Base-by-base conservation (phyloP, 2,888 invertebrate genomes). In the Athetis lepigone region DNA sequence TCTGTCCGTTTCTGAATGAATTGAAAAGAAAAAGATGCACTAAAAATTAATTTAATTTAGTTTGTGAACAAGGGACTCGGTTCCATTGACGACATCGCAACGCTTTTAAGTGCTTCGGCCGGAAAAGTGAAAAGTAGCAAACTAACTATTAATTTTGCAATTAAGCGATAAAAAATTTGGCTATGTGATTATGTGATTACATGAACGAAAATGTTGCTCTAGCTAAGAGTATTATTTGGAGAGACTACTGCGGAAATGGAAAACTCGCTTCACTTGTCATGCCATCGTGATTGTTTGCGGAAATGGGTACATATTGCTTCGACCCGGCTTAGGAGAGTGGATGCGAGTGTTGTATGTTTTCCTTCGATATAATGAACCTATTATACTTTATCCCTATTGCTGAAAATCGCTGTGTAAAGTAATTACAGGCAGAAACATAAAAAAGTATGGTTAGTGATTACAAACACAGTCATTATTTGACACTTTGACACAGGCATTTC, bases 161-260 rank as follows among this genome's bases (percentile, higher is more conserved):
- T n/a, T n/a, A n/a, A n/a, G 13, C 13, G 13, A 33, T 25, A 25
- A 25, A 25, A 25, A 25, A 25, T 4, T 4, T 3, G 9, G 29
- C 29, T 29, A 8, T 29, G 11, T 11, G 11, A 33, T 13, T 13
- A 33, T 4, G 27, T 13, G 8, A 39, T 27, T n/a, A 27, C 18
- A 27, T 21, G 18, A 13, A n/a, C 9, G 37, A 51, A 51, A 66
- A 61, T 52, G 23, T 21, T 45, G 25, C 61, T 19, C 23, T n/a
- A n/a, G 9, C 29, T 29, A 23, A n/a, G 27, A 36, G 25, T n/a
- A 27, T 51, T 47, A 43, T 72, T 58, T 40, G 7, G 21, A 40
- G 25, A 58, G 45, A 57, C 33, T 40, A 49, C 50, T 54, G 43
- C 54, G 58, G 70, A 58, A 70, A 70, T 72, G 45, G 49, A 55